Conservation (phyloP, 2,797 vertebrate genomes). For the Anabas testudineus region DNA sequence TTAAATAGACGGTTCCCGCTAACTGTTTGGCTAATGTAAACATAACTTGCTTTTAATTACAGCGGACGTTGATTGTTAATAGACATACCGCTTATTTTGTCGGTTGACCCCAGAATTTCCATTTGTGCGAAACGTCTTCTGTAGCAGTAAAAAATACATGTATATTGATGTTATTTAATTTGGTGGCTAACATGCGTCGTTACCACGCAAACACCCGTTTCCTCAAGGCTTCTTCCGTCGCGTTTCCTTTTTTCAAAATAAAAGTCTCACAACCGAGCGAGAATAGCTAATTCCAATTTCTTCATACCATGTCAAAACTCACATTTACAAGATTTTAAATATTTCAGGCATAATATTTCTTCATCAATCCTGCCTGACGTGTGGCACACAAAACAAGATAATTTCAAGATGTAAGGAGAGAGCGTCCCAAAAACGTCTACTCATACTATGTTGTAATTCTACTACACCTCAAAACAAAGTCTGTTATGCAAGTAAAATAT, state of each 20-base stretch:
- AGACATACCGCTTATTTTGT: slow-evolving; percentile 62
- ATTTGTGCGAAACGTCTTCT: slow-evolving; percentile 7
- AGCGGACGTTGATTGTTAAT: background rate
- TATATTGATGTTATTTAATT: slow-evolving; percentile 22
- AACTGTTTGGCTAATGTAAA: slow-evolving; percentile 25
- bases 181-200: slow-evolving; percentile 70
- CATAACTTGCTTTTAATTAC: background rate
- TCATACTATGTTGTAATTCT: too few relatives aligned
- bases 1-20: slow-evolving; percentile 63
- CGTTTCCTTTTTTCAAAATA: slow-evolving; percentile 68
- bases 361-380: too few relatives aligned
- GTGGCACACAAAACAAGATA: too few relatives aligned
- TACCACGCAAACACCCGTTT: slow-evolving; percentile 68
- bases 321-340: too few relatives aligned
- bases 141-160: background rate
- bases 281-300: too few relatives aligned
- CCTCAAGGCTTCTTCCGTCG: slow-evolving; percentile 47
- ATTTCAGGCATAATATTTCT: too few relatives aligned
- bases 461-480: too few relatives aligned
- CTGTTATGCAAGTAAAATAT: too few relatives aligned
- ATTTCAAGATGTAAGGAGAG: too few relatives aligned
- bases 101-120: slow-evolving; percentile 40
- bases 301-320: too few relatives aligned
- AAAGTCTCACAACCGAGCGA: background rate
- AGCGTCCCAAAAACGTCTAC: too few relatives aligned